Base-by-base conservation (phyloP, 1,140 invertebrate genomes). In the Zaprionus capensis region DNA sequence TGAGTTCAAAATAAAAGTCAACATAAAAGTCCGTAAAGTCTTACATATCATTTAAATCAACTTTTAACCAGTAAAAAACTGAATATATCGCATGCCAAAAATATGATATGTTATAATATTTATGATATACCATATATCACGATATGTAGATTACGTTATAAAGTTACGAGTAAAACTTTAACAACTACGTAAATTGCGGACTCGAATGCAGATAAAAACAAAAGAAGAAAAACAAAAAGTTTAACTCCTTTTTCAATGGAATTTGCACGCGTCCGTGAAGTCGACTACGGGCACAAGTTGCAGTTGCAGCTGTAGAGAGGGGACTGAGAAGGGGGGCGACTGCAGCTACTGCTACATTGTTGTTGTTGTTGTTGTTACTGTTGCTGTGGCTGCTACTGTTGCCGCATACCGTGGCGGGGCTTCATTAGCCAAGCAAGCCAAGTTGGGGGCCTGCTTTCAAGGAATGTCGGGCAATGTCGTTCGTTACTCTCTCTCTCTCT, bases 391-490 rank as follows among this genome's bases (percentile, higher is more conserved):
- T 44, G 53, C 17, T 58, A 67, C 24, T 44, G 41, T 53, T 63
- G 67, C 28, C 57, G 71, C 65, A 62, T 46, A 59, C 53, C 46
- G 24, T 70, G 71, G 62, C 57, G 58, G 28, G 58, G 71, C 84
- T 87, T 87, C 85, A 84, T 83, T 87, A 88, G 84, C 77, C 61
- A 59, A 26, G 34, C 46, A 12, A 26, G 6, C 34, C 20, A 17
- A 44, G 6, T 51, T 11, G 38, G 17, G 4, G 53, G 26, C 31
- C 31, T 71, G 72, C 67, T 49, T 69, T 66, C 72, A 51, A 71
- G 69, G 65, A 87, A 91, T 83, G 78, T 87, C 86, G 86, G 80
- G 82, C 86, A 91, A 91, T 91, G 86, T 78, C 86, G 86, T 91
- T 91, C 87, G 79, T 91, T 91, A 91, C 86, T 81, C 86, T 78